Evolutionary conservation across 2,888 invertebrate species (phyloP).

Genomic region (Agrochola circellaris): DNA sequence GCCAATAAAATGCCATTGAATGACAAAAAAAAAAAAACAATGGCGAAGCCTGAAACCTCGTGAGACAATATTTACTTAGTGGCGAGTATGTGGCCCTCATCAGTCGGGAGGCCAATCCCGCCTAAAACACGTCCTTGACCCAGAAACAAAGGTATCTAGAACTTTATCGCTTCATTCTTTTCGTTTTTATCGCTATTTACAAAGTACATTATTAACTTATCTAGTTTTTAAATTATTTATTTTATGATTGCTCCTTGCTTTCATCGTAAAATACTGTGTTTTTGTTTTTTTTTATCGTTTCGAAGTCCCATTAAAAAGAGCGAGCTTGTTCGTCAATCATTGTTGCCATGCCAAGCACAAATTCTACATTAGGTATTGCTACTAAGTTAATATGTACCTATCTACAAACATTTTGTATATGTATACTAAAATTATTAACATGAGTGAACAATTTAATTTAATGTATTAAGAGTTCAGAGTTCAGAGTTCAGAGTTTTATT

Average conservation of each 20-base stretch:
- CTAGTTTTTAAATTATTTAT: background rate
- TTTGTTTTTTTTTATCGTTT: background rate
- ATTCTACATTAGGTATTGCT: background rate
- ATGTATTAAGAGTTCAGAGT: too few species aligned
- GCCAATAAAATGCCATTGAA: too few species aligned
- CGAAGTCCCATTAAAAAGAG: background rate
- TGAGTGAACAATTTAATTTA: constrained; percentile 6
- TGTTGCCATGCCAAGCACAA: background rate
- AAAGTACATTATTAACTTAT: background rate
- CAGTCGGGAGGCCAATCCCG: constrained; percentile 1
- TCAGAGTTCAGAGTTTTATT: too few species aligned
- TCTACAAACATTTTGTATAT: constrained; percentile 10
- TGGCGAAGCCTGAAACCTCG: background rate
- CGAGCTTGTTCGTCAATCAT: background rate
- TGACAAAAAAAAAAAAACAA: background rate
- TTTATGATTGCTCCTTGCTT: background rate
- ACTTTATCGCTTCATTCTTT: constrained; percentile 9
- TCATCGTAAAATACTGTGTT: background rate
- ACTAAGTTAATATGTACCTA: background rate
- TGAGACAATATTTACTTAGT: constrained; percentile 33
- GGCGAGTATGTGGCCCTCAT: constrained; percentile 17
- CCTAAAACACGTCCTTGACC: constrained; percentile 22
- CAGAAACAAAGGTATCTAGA: constrained; percentile 11
- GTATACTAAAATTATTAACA: constrained; percentile 8
- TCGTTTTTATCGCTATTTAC: background rate